Evolutionary conservation across 2,797 vertebrate genomes (phyloP), one percentile per base, ranked within the genome.

Genomic region (Cossypha caffra): DNA sequence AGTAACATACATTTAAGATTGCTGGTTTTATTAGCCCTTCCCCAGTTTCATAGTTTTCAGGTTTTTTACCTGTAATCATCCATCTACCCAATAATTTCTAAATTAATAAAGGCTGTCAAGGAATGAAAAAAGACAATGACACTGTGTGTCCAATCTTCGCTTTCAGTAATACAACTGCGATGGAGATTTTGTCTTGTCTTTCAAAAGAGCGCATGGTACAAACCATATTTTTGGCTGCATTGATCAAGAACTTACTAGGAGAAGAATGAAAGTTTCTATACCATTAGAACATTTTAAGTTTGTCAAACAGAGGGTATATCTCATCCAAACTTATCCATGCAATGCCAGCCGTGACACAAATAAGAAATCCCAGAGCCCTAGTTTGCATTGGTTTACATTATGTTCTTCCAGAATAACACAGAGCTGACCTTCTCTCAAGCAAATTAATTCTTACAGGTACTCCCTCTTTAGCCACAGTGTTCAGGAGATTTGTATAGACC

Each of bases 21-120:
- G 38, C 31, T 95, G 51, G 68, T 88, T 96, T 95, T 96, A 78
- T 93, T 96, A 95, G 50, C 24, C 66, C 33, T 45, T 25, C n/a
- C 94, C 66, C 48, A 84, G n/a, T 77, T 94, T 96, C 72, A 58
- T 72, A 54, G 5, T 94, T 95, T 68, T 35, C 10, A 43, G 9
- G 51, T 38, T 74, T 93, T 64, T 81, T 85, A 68, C 8, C 48
- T 71, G 29, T 31, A 69, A 91, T 88, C 58, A 86, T 90, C 66
- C 31, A 94, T 73, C 31, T 6, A 93, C 38, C 28, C 54, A 74
- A 76, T 78, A 89, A 61, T 95, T 96, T 96, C 71, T 81, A 67
- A 95, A 94, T 94, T 94, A 96, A 86, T 78, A 71, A 58, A 85
- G 75, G 21, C 9, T 91, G 64, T 8, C 16, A 54, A 86, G 58